These are phyloP conservation scores for Achroia grisella DNA, from an alignment of 1,140 invertebrate genomes.

Conservation along the genomic window DNA sequence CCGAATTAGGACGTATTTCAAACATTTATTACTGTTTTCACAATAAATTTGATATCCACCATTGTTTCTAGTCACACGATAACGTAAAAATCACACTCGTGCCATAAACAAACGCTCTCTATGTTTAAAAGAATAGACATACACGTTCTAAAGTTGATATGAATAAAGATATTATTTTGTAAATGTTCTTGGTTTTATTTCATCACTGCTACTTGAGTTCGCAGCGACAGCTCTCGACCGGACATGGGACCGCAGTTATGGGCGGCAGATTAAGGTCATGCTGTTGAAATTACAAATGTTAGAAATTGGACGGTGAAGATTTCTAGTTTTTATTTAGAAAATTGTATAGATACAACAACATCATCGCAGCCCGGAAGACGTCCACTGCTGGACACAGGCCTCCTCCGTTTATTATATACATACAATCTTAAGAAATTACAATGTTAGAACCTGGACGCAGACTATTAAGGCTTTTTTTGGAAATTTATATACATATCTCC, in stretches of 20 bases:
- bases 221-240: constrained; percentile 17
- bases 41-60: constrained; percentile 26
- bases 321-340: too few species aligned
- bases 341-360: too few species aligned
- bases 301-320: too few species aligned
- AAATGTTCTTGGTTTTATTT: constrained; percentile 40
- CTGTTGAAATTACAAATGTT: constrained; percentile 11
- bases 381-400: too few species aligned
- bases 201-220: too few species aligned
- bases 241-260: constrained; percentile 14
- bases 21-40: constrained; percentile 8
- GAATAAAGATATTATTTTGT: constrained; percentile 46
- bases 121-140: constrained; percentile 16
- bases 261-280: constrained; percentile 12
- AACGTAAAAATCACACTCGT: constrained; percentile 21
- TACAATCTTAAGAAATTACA: too few species aligned
- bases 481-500: too few species aligned
- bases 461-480: too few species aligned
- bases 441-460: too few species aligned
- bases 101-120: constrained; percentile 45
- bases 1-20: constrained; percentile 7
- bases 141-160: constrained; percentile 28
- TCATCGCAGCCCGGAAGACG: too few species aligned
- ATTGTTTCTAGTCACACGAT: constrained; percentile 48
- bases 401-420: too few species aligned